Percentiles rank a stretch among this genome's conserved stretches.
These are phyloP conservation scores for Phanerotoma sp. DNA, from an alignment of 2,888 invertebrate genomes.

Conservation along the genomic window DNA sequence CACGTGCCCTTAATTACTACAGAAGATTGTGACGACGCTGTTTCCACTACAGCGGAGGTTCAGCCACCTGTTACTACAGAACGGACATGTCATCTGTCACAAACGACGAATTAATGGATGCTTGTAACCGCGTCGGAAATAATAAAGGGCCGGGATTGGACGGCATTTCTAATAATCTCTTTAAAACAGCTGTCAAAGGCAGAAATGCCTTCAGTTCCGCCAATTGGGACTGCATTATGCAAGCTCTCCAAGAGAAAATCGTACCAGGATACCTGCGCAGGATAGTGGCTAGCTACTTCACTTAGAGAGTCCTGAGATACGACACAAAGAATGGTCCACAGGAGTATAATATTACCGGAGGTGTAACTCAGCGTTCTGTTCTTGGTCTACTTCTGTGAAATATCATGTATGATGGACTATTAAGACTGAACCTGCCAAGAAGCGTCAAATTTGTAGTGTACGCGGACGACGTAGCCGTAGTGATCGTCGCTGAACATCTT, in stretches of 20 bases:
- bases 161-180: conserved; percentile 29
- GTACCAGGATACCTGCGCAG: conserved; percentile 30
- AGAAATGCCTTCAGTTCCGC: conserved; percentile 37
- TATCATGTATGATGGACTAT: conserved; percentile 25
- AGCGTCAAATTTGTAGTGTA: background rate
- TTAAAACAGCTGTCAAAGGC: conserved; percentile 29
- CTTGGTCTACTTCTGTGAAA: conserved; percentile 23
- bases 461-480: conserved; percentile 24
- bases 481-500: conserved; percentile 20
- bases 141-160: conserved; percentile 34
- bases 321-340: conserved; percentile 21
- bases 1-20: conserved; percentile 25
- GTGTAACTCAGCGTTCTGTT: conserved; percentile 28
- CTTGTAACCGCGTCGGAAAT: conserved; percentile 21
- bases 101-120: conserved; percentile 23
- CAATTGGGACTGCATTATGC: no score
- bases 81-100: conserved; percentile 12
- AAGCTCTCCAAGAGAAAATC: no score
- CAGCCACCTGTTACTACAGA: background rate
- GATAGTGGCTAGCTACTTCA: conserved; percentile 31
- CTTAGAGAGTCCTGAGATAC: conserved; percentile 22
- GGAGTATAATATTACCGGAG: conserved; percentile 16
- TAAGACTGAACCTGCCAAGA: conserved; percentile 2
- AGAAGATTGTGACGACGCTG: conserved; percentile 27
- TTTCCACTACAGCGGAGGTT: conserved; percentile 21